Evolutionary conservation across 2,797 vertebrate species (phyloP), one percentile per base, ranked within the genome.

Genomic region (Pachyuromys duprasi): DNA sequence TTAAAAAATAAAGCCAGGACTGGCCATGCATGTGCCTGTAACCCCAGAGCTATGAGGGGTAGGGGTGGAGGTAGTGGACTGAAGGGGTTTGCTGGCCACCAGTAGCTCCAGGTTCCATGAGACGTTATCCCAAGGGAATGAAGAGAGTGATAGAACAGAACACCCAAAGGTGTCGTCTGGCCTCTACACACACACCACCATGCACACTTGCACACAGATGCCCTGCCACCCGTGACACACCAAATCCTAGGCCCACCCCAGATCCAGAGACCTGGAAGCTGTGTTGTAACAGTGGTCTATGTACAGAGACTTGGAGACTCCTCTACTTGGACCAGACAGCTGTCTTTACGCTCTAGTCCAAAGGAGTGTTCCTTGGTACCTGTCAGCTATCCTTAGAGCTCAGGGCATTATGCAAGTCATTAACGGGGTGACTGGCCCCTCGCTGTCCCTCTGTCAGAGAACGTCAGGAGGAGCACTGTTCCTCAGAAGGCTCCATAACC

Each of bases 351-450:
- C 14, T 67, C 45, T 79, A 60, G 78, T 53, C 45, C 33, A 75
- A 22, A 55, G 57, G 74, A 15, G 1, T 90, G 57, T 49, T 33
- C 31, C 26, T 62, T 67, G 36, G 45, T 67, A 69, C 88, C 72
- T 93, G 78, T 91, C 70, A 74, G n/a, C 78, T 36, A 26, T 70
- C 84, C 72, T 63, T 60, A 90, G 80, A 90, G 80, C 42, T 86
- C 39, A 79, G 42, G 11, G 42, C 55, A 89, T 69, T 86, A 22
- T 9, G 9, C 42, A 88, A 78, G 67, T 90, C 33, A 15, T 22
- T 69, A 57, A 79, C 6, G 28, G 76, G 90, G 70, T 45, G n/a
- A 83, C 72, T 53, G 82, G 31, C 42, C 49, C 84, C 80, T 26
- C 55, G 63, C 39, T 69, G 18, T 74, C 76, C 39, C 24, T 45